A percentile compares a stretch with the other conserved stretches of the same genome.
phyloP scores from a whole-genome alignment of 2,888 invertebrate species.

The Cerastis rubricosa region DNA sequence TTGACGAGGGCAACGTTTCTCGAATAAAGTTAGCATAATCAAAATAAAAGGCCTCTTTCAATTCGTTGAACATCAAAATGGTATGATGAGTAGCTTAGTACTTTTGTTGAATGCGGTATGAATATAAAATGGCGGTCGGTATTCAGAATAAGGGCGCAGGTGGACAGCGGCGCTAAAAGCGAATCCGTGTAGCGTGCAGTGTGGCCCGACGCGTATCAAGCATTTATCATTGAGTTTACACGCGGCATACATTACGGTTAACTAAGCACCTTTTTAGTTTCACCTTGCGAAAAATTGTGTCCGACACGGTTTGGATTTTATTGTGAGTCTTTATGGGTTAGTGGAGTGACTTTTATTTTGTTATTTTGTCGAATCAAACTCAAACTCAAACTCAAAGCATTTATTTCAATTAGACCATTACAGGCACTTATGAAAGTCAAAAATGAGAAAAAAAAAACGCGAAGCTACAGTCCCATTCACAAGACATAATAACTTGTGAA shows the following conservation, averaged over 20 bases:
- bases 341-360: constrained; percentile 13
- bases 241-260: constrained; percentile 77
- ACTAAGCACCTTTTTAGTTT: constrained; percentile 71
- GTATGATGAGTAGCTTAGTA: constrained; percentile 55
- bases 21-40: constrained; percentile 60
- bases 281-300: constrained; percentile 51
- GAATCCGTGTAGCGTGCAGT: constrained; percentile 71
- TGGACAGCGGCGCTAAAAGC: constrained; percentile 79
- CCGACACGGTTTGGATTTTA: constrained; percentile 52
- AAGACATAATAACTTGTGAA: too few relatives aligned
- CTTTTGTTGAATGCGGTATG: constrained; percentile 53
- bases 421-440: too few relatives aligned
- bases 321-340: constrained; percentile 34
- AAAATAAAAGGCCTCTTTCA: constrained; percentile 56
- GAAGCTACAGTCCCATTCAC: too few relatives aligned
- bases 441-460: too few relatives aligned
- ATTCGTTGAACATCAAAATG: constrained; percentile 59
- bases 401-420: too few relatives aligned
- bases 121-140: constrained; percentile 61
- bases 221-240: constrained; percentile 80
- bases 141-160: constrained; percentile 71
- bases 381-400: too few relatives aligned
- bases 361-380: background rate
- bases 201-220: constrained; percentile 67
- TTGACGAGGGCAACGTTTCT: constrained; percentile 31